These are phyloP conservation scores for Drosophila bocqueti DNA, from an alignment of 1,140 invertebrate genomes.

Conservation along the genomic window DNA sequence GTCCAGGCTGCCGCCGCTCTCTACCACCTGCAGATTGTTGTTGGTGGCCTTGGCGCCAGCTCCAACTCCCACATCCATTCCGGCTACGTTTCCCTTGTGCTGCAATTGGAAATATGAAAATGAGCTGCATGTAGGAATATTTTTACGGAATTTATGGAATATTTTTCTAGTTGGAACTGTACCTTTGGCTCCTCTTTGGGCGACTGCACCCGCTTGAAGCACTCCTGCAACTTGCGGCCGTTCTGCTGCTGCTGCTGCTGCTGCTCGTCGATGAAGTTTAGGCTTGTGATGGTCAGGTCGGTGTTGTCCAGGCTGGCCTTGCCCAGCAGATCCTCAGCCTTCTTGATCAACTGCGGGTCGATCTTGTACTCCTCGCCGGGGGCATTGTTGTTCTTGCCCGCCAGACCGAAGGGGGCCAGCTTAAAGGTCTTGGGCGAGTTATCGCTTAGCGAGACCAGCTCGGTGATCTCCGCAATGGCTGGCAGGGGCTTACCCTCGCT, in stretches of 20 bases:
- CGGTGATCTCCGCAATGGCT: slow-evolving; percentile 86
- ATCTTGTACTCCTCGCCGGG: slow-evolving; percentile 78
- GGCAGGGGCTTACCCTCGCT: slow-evolving; percentile 86
- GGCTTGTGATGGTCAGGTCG: slow-evolving; percentile 87
- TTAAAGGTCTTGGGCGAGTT: slow-evolving; percentile 83
- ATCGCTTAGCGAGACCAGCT: slow-evolving; percentile 86
- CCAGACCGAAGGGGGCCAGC: slow-evolving; percentile 66
- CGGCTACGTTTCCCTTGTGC: slow-evolving; percentile 10
- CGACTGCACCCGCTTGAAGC: slow-evolving; percentile 66
- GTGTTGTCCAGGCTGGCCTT: slow-evolving; percentile 86
- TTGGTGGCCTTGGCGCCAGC: slow-evolving; percentile 39
- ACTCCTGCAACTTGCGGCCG: slow-evolving; percentile 69
- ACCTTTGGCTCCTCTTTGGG: slow-evolving; percentile 68
- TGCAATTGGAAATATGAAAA: not conserved
- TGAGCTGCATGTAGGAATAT: too few species aligned
- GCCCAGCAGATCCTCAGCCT: slow-evolving; percentile 82
- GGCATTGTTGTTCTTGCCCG: slow-evolving; percentile 71
- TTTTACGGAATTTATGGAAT: not conserved
- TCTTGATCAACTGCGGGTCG: slow-evolving; percentile 81
- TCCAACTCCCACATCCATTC: slow-evolving; percentile 9
- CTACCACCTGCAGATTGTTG: slow-evolving; percentile 83
- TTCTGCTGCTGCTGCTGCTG: slow-evolving; percentile 68
- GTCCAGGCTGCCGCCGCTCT: slow-evolving; percentile 85
- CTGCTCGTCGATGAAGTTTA: slow-evolving; percentile 87
- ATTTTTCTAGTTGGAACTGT: too few species aligned